Evolutionary conservation across 2,888 invertebrate species (phyloP).

Genomic region (Hyposoter dolosus): DNA sequence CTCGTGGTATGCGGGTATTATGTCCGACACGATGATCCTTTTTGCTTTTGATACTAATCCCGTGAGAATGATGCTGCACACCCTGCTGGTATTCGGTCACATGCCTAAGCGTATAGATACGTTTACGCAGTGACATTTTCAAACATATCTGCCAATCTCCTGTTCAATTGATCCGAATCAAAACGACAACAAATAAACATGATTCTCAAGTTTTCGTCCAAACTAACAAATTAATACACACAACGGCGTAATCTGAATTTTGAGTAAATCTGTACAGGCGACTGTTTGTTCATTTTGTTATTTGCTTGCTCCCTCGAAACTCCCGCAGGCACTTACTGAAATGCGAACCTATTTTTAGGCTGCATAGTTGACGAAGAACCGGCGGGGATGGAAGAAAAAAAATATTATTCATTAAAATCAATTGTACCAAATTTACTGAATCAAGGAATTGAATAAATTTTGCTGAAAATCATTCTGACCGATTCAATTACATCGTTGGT

Average conservation of each 20-base stretch:
- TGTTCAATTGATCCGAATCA: background rate
- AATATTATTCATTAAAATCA: too few relatives aligned
- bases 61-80: slow-evolving; percentile 35
- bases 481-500: too few relatives aligned
- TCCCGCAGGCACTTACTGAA: too few relatives aligned
- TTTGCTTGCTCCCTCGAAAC: background rate
- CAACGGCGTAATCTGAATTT: background rate
- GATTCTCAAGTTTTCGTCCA: background rate
- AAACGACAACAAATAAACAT: background rate
- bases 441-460: too few relatives aligned
- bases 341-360: too few relatives aligned
- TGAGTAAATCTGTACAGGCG: background rate
- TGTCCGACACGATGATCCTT: slow-evolving; percentile 13
- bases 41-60: slow-evolving; percentile 44
- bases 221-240: background rate
- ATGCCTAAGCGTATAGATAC: background rate
- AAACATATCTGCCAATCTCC: background rate
- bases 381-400: too few relatives aligned
- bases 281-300: background rate
- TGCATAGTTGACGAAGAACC: too few relatives aligned
- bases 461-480: too few relatives aligned
- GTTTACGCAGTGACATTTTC: background rate
- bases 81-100: slow-evolving; percentile 13
- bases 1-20: slow-evolving; percentile 16
- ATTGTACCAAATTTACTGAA: too few relatives aligned